Conservation (phyloP, 37 sponge, comb jelly and placozoan species). For the Aplysina aerophoba region DNA sequence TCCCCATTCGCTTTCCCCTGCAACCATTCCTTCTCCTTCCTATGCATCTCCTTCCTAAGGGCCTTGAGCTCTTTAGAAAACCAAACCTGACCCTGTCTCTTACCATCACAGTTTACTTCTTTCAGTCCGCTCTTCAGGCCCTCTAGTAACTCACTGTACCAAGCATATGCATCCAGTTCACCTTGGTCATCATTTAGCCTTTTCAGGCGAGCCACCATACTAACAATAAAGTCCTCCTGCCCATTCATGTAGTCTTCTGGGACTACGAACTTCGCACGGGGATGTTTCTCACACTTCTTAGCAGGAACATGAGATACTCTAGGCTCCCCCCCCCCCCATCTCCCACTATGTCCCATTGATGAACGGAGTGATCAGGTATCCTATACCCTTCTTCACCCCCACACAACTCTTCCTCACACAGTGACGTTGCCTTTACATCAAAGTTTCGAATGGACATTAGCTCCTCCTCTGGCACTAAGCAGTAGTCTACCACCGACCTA, state of each 20-base stretch:
- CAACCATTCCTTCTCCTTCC: slow-evolving; percentile 3
- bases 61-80: slow-evolving; percentile 1
- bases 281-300: too few species aligned
- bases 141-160: neutral
- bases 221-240: neutral
- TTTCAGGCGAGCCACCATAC: too few species aligned
- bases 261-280: too few species aligned
- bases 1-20: neutral
- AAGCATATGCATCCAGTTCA: neutral
- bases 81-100: neutral
- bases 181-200: neutral
- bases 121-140: too few species aligned
- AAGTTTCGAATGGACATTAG: neutral
- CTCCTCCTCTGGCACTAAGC: neutral
- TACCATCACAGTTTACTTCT: neutral
- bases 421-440: neutral
- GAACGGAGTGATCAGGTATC: neutral
- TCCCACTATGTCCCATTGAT: too few species aligned
- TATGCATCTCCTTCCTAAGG: slow-evolving; percentile 16
- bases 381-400: neutral
- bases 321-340: too few species aligned
- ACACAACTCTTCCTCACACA: neutral
- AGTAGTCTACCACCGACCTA: neutral
- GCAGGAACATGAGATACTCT: too few species aligned
- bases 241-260: neutral